Evolutionary conservation across 2,888 invertebrate species (phyloP).

Genomic region (Tachystola acroxantha): DNA sequence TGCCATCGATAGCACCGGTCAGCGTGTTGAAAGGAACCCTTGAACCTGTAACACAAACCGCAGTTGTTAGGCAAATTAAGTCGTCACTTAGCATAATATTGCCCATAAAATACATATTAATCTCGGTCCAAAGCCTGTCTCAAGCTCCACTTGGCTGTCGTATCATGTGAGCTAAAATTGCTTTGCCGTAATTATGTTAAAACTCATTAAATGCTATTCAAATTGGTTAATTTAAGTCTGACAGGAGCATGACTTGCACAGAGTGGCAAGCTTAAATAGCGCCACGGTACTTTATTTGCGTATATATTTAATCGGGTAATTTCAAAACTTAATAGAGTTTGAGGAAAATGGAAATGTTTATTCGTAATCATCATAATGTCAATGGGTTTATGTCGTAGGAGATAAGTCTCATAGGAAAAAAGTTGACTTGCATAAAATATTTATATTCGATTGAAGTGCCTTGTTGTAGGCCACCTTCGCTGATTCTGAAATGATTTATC

Average conservation of each 20-base stretch:
- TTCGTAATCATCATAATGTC: too few relatives aligned
- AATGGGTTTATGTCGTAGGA: too few relatives aligned
- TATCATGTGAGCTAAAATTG: constrained; percentile 13
- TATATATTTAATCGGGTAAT: too few relatives aligned
- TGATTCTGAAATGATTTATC: too few relatives aligned
- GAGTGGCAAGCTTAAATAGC: background rate
- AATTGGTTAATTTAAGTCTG: background rate
- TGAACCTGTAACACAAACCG: constrained; percentile 78
- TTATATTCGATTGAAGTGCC: too few relatives aligned
- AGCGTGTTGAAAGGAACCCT: constrained; percentile 91
- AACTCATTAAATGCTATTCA: constrained; percentile 7
- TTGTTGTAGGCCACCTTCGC: too few relatives aligned
- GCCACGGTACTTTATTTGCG: too few relatives aligned
- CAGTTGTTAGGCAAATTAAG: constrained; percentile 1
- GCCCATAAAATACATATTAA: constrained; percentile 4
- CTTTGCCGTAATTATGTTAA: constrained; percentile 9
- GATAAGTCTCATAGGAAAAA: too few relatives aligned
- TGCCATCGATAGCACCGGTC: constrained; percentile 91
- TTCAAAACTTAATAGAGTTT: too few relatives aligned
- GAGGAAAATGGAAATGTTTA: too few relatives aligned
- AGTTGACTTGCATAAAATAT: too few relatives aligned
- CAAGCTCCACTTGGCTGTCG: constrained; percentile 6
- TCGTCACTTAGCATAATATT: constrained; percentile 5
- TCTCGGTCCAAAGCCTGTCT: constrained; percentile 3
- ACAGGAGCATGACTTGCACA: background rate